phyloP scores from a whole-genome alignment of 2,888 invertebrate genomes.

The Lepidocyrtoides sp. region DNA sequence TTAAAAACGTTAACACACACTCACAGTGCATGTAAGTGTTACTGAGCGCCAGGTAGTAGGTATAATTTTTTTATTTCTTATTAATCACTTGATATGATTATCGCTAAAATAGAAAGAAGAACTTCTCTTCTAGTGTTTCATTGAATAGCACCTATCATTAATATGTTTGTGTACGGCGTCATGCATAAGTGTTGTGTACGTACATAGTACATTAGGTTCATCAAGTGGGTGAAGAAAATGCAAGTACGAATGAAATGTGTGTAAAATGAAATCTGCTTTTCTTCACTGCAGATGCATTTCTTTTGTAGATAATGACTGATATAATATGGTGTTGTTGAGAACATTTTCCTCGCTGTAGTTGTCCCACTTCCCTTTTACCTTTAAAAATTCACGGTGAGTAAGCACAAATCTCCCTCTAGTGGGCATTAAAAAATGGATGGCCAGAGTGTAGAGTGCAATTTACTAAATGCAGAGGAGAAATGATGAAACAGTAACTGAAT shows the following conservation, averaged over 20 bases:
- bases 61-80: not conserved
- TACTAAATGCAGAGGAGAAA: conserved; percentile 6
- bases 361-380: conserved; percentile 47
- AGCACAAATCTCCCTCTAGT: not conserved
- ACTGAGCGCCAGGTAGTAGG: not conserved
- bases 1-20: not conserved
- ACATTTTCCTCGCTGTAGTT: conserved; percentile 10
- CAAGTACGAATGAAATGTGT: conserved; percentile 2
- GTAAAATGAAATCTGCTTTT: conserved; percentile 26
- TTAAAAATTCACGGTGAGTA: not conserved
- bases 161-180: not conserved
- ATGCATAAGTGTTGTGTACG: too few species aligned
- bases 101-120: conserved; percentile 58
- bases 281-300: not conserved
- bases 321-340: conserved; percentile 50
- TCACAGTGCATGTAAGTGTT: not conserved
- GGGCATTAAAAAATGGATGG: not conserved
- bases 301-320: conserved; percentile 10
- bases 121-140: conserved; percentile 30
- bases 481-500: not conserved
- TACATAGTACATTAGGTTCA: too few species aligned
- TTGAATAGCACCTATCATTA: conserved; percentile 19
- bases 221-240: conserved; percentile 28
- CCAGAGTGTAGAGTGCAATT: not conserved
- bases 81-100: conserved; percentile 65